Base-by-base conservation (phyloP, 2,888 invertebrate species). In the Smittia sp. region DNA sequence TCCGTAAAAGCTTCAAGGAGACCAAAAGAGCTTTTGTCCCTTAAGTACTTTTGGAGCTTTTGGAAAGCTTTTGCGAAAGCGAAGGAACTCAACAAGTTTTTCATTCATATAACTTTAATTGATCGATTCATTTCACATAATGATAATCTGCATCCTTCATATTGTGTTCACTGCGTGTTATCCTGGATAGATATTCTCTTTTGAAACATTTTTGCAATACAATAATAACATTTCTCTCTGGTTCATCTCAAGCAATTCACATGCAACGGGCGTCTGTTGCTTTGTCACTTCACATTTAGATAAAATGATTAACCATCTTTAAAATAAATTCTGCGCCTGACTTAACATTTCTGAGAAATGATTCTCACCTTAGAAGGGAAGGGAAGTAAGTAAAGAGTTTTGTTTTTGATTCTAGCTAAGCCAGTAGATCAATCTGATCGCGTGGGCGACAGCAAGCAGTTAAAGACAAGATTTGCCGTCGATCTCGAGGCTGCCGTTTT, bases 391-490 rank as follows among this genome's bases (percentile, higher is more conserved):
- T 46, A 46, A 46, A 46, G 15, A 46, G 11, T 46, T 46, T 46
- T 46, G 15, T 46, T 11, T 46, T 46, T 46, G 46, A 46, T 46
- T n/a, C 46, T 46, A 46, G 15, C 46, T 46, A 46, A 46, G 46
- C 46, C n/a, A 11, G n/a, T n/a, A 15, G 46, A n/a, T 15, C 46
- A 15, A 13, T 46, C 4, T 32, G 32, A 9, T 32, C 9, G 32
- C 32, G 9, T 32, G 32, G 3, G 9, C 3, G 32, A 32, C 3
- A 3, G 18, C 4, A 9, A 4, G 11, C 13, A 13, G 1, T 41
- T 52, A 69, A 25, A 69, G 52, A 54, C 69, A 69, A 69, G 27
- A 11, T 54, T 69, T 69, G n/a, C 25, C 25, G 20, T 69, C 69
- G 11, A 69, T 13, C 20, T 69, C 69, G 11, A 69, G 52, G 25